phyloP scores from a whole-genome alignment of 2,113 vertebrate species.

The Solea senegalensis region DNA sequence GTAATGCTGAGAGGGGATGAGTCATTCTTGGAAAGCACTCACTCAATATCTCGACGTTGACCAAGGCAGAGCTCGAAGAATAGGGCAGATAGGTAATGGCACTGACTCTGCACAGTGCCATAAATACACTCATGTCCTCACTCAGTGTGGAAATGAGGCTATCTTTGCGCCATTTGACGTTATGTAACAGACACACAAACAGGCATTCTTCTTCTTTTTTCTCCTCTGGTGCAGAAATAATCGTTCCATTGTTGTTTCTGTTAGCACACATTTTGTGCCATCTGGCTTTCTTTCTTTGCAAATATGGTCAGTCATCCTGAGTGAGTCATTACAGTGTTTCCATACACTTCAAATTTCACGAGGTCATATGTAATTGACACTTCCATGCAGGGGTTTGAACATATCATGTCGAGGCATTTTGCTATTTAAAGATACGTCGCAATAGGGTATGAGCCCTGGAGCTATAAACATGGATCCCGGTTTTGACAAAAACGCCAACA shows the following conservation, averaged over 20 bases:
- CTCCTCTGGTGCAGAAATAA: slow-evolving; percentile 19
- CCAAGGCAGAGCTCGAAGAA: slow-evolving; percentile 15
- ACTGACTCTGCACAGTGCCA: neutral
- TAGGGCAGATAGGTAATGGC: slow-evolving; percentile 21
- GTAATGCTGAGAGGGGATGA: slow-evolving; percentile 10
- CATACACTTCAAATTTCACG: neutral
- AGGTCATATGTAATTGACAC: neutral
- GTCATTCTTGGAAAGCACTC: slow-evolving; percentile 40
- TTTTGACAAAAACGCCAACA: neutral
- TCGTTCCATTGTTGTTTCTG: neutral
- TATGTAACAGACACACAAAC: slow-evolving; percentile 18
- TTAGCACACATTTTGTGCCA: slow-evolving; percentile 10
- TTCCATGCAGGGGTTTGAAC: neutral
- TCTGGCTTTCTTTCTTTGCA: neutral
- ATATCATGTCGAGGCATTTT: neutral
- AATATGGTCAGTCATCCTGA: slow-evolving; percentile 25
- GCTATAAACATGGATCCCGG: neutral
- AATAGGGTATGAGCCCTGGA: neutral
- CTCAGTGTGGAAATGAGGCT: slow-evolving; percentile 30
- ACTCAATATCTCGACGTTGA: slow-evolving; percentile 17
- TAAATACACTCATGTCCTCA: slow-evolving; percentile 5
- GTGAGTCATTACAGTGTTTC: neutral
- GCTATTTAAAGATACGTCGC: neutral
- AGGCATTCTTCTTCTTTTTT: neutral
- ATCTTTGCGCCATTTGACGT: slow-evolving; percentile 23